Evolutionary conservation across 2,888 invertebrate species (phyloP), one percentile per base, ranked within the genome.

Genomic region (Julus scandinavius): DNA sequence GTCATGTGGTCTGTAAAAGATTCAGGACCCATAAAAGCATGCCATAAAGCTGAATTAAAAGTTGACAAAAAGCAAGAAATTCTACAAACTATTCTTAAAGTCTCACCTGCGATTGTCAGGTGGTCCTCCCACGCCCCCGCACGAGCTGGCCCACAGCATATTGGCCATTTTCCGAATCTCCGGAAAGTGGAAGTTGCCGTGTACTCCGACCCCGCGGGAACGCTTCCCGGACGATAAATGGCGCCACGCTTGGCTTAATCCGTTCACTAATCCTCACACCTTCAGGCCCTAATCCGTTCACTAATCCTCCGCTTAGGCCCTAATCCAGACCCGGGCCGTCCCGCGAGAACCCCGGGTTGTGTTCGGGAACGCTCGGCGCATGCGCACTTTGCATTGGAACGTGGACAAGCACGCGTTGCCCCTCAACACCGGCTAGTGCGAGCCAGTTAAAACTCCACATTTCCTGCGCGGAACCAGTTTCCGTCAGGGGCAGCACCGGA

Each of bases 101-200:
- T 6, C 86, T 86, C 86, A 86, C 86, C 86, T 86, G n/a, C 86
- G 49, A 86, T 50, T 86, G 15, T 86, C 86, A 13, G 86, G 41
- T 5, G 85, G 85, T 63, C 63, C 84, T 84, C 84, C 84, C 41
- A 86, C 86, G 6, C 86, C 86, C 54, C 86, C 86, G 86, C 86
- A 86, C 38, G 86, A 86, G 20, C 86, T 15, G 49, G 86, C 20
- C 86, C 86, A 86, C 50, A 86, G 54, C 86, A 86, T 86, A 13
- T 49, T 49, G 49, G 86, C 49, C 86, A 86, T 86, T 3, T 9
- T 63, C 15, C 20, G 13, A 63, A 15, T 20, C 4, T n/a, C 20
- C n/a, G 63, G 63, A 20, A 5, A 15, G 5, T 20, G 20, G 20
- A n/a, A 15, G 20, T n/a, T 49, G 49, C 49, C 49, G 49, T 6